phyloP scores from a whole-genome alignment of 2,888 invertebrate species.

The Synergus laeviventris region DNA sequence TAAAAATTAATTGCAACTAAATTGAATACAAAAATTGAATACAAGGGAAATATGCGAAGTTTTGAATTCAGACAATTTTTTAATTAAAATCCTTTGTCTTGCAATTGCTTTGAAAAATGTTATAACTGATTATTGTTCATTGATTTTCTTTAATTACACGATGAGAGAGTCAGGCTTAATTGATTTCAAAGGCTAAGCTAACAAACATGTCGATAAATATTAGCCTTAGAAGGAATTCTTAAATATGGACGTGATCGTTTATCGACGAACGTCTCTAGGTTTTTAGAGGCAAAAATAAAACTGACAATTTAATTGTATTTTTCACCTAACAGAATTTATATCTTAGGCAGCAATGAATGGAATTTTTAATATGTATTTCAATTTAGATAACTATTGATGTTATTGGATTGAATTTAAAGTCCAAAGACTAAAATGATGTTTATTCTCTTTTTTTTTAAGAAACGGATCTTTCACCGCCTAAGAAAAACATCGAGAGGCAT shows the following conservation, averaged over 20 bases:
- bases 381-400: background rate
- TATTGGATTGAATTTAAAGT: background rate
- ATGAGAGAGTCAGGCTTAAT: conserved; percentile 17
- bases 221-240: background rate
- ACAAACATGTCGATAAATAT: conserved; percentile 15
- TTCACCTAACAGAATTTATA: background rate
- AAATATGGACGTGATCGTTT: background rate
- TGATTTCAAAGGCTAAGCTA: background rate
- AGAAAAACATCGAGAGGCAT: conserved; percentile 30
- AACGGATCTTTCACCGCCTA: conserved; percentile 8
- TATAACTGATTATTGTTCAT: background rate
- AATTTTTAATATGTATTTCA: background rate
- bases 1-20: background rate
- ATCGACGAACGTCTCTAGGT: background rate
- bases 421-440: background rate
- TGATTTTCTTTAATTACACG: background rate
- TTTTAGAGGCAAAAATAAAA: background rate
- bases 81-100: background rate
- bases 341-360: background rate
- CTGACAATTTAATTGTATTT: background rate
- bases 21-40: background rate
- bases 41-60: background rate
- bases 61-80: background rate
- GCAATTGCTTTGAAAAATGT: background rate
- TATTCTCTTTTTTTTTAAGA: background rate